Conservation (phyloP, 1,140 invertebrate species). For the Dufourea novaeangliae region DNA sequence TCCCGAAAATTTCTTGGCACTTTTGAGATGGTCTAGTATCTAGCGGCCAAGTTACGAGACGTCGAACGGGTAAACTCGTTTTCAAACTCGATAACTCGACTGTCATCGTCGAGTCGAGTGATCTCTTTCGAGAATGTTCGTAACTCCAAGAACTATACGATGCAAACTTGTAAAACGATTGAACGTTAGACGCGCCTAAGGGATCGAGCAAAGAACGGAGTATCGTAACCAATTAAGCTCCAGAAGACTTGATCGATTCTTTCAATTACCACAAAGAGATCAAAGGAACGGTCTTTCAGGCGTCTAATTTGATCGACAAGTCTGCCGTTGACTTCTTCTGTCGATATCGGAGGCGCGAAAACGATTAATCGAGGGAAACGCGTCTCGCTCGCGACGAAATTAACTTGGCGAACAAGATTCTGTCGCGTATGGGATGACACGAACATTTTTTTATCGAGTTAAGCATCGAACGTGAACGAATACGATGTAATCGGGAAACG, state of each 20-base stretch:
- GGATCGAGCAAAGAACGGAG: background rate
- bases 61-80: slow-evolving; percentile 1
- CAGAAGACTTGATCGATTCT: no score
- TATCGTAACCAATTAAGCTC: no score
- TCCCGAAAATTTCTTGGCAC: background rate
- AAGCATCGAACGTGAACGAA: background rate
- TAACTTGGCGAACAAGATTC: no score
- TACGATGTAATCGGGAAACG: background rate
- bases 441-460: no score
- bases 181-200: background rate
- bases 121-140: background rate
- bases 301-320: background rate
- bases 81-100: slow-evolving; percentile 4
- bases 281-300: background rate
- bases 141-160: background rate
- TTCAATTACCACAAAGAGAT: no score
- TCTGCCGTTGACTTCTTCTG: slow-evolving; percentile 23
- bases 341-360: slow-evolving; percentile 37
- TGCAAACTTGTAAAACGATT: background rate
- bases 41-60: background rate
- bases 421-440: no score
- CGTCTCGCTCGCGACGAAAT: slow-evolving; percentile 9
- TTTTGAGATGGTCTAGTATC: background rate
- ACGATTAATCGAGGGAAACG: slow-evolving; percentile 35
- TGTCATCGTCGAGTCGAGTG: background rate